Conservation (phyloP, 2,888 invertebrate genomes). For the Melanargia galathea region DNA sequence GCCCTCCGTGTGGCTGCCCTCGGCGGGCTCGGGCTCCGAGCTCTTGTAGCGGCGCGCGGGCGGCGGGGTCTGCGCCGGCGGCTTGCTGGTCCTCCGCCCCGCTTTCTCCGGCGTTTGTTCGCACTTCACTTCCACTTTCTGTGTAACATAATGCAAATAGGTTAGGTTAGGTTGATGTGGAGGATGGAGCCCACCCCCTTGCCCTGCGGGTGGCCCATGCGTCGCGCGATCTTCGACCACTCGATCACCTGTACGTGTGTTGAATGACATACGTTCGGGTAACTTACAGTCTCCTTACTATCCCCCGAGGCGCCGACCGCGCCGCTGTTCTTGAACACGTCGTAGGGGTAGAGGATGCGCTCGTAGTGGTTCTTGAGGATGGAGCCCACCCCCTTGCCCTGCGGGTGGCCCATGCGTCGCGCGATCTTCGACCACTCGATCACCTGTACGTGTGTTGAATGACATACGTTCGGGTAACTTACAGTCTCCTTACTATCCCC, state of each 20-base stretch:
- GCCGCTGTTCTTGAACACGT: too few species aligned
- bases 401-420: conserved; percentile 92
- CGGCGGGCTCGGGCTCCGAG: conserved; percentile 68
- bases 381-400: conserved; percentile 92
- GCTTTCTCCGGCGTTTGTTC: conserved; percentile 74
- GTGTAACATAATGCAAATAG: conserved; percentile 16
- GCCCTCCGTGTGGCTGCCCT: conserved; percentile 67
- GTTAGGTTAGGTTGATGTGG: too few species aligned
- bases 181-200: conserved; percentile 93
- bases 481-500: too few species aligned
- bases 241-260: too few species aligned
- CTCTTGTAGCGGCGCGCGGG: conserved; percentile 62
- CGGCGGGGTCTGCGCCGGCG: conserved; percentile 62
- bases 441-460: too few species aligned
- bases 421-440: conserved; percentile 97
- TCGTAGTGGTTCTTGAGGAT: too few species aligned
- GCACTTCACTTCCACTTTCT: conserved; percentile 78
- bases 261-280: too few species aligned
- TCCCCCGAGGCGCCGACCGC: too few species aligned
- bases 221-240: conserved; percentile 94
- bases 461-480: too few species aligned
- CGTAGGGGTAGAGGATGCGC: too few species aligned
- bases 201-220: conserved; percentile 93
- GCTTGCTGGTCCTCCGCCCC: conserved; percentile 63
- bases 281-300: too few species aligned